A percentile compares a stretch with the other conserved stretches of the same genome.
Evolutionary conservation across 1,140 invertebrate genomes (phyloP).

Genomic region (Papilio polytes): DNA sequence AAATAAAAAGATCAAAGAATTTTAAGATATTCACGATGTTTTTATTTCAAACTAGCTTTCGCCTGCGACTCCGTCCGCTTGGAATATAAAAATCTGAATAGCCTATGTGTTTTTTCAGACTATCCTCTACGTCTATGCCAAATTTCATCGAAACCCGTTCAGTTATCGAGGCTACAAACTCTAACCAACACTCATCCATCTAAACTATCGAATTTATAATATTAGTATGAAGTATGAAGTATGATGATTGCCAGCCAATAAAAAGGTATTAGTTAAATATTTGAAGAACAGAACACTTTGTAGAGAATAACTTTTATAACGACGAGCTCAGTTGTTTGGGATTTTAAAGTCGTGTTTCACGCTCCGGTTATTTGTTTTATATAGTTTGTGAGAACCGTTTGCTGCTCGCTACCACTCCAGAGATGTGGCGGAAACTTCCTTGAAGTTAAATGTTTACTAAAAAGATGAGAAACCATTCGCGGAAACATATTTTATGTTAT

Average conservation of each 20-base stretch:
- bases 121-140: too few relatives aligned
- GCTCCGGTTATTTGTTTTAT: slow-evolving; percentile 11
- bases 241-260: background rate
- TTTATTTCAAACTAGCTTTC: too few relatives aligned
- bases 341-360: slow-evolving; percentile 25
- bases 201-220: too few relatives aligned
- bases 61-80: too few relatives aligned
- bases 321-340: slow-evolving; percentile 10
- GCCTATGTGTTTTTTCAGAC: too few relatives aligned
- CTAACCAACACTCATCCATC: too few relatives aligned
- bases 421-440: slow-evolving; percentile 13
- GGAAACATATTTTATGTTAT: background rate
- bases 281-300: background rate
- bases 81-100: too few relatives aligned
- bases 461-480: background rate
- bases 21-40: too few relatives aligned
- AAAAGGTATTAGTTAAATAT: background rate
- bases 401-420: background rate
- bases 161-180: too few relatives aligned
- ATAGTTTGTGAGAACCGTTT: slow-evolving; percentile 12
- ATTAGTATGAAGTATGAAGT: too few relatives aligned
- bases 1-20: too few relatives aligned
- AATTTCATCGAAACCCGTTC: too few relatives aligned
- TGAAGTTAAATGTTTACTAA: background rate
- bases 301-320: background rate